These are phyloP conservation scores for Corbicula japonica DNA, from an alignment of 2,888 invertebrate species.

Conservation along the genomic window DNA sequence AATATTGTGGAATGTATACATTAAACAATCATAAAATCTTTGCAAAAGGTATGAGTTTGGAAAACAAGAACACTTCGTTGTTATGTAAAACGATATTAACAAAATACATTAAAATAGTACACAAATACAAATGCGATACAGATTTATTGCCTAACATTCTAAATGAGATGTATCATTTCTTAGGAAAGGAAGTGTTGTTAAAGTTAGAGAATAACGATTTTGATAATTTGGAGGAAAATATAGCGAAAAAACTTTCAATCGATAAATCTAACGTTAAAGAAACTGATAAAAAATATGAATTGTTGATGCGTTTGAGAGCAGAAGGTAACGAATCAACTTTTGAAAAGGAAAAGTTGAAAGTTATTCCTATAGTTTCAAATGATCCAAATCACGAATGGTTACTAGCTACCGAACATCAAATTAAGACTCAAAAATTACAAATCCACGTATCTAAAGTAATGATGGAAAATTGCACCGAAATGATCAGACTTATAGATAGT, in stretches of 20 bases:
- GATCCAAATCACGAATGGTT: background rate
- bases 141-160: background rate
- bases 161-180: background rate
- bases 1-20: background rate
- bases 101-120: background rate
- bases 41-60: background rate
- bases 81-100: background rate
- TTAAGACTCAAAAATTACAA: background rate
- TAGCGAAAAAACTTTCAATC: background rate
- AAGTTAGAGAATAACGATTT: background rate
- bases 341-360: conserved; percentile 4
- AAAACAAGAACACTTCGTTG: background rate
- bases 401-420: background rate
- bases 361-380: background rate
- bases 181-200: background rate
- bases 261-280: background rate
- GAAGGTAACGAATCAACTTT: background rate
- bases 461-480: background rate
- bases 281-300: background rate
- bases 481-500: background rate
- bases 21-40: background rate
- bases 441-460: background rate
- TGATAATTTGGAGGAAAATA: background rate
- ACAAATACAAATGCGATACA: background rate
- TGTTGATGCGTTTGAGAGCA: background rate